A percentile compares a stretch with the other conserved stretches of the same genome.
These are phyloP conservation scores for Lydus trimaculatus DNA, from an alignment of 2,888 invertebrate genomes.

Conservation along the genomic window DNA sequence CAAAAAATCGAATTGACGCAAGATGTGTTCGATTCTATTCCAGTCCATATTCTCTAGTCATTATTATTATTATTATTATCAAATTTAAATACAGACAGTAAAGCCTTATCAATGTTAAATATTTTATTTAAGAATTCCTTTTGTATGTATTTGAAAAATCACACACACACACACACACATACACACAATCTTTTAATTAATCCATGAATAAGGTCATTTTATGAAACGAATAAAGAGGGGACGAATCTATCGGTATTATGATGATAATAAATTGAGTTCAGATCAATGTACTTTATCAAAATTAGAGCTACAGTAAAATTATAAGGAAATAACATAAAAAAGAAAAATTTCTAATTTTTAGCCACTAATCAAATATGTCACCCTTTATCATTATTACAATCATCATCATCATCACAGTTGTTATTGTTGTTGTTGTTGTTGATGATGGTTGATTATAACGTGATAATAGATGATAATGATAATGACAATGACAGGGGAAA, in stretches of 20 bases:
- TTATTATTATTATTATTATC: background rate
- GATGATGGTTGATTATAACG: background rate
- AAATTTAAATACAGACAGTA: conserved; percentile 13
- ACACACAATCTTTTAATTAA: conserved; percentile 8
- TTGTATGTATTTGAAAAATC: background rate
- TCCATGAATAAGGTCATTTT: conserved; percentile 21
- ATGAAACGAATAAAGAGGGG: conserved; percentile 12
- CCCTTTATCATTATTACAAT: background rate
- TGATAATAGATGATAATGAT: background rate
- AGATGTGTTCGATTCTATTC: background rate
- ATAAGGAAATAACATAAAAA: background rate
- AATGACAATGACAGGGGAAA: background rate
- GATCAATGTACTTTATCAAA: conserved; percentile 32
- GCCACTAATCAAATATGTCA: background rate
- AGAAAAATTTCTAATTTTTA: background rate
- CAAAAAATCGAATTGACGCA: background rate
- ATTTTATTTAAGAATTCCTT: background rate
- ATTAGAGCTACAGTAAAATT: background rate
- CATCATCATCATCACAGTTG: too few species aligned
- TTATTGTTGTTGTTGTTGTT: background rate
- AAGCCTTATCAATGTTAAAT: background rate
- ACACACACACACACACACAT: background rate
- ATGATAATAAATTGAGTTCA: conserved; percentile 24
- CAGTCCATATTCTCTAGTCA: background rate
- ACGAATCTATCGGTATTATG: conserved; percentile 17